These are phyloP conservation scores for Asbolus verrucosus DNA, from an alignment of 1,140 invertebrate species.

Conservation along the genomic window DNA sequence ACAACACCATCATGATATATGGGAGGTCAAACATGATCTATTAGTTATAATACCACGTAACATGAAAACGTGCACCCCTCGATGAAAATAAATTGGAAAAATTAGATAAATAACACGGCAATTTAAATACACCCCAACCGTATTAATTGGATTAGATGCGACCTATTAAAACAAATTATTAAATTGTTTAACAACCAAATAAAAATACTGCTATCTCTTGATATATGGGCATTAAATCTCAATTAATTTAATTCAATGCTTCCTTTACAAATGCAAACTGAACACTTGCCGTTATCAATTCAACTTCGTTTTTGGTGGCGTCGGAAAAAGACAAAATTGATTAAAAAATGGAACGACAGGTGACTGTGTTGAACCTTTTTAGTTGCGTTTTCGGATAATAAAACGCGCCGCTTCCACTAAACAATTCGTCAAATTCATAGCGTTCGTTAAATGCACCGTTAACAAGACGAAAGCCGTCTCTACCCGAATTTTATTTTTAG, in stretches of 20 bases:
- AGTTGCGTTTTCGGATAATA: constrained; percentile 34
- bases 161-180: constrained; percentile 28
- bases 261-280: constrained; percentile 30
- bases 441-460: constrained; percentile 37
- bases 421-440: constrained; percentile 35
- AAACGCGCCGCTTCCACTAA: constrained; percentile 30
- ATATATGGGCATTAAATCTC: constrained; percentile 40
- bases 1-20: constrained; percentile 34
- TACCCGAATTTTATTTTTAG: constrained; percentile 33
- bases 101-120: constrained; percentile 25
- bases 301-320: constrained; percentile 2
- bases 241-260: constrained; percentile 43
- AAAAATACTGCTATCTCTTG: constrained; percentile 26
- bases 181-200: constrained; percentile 27
- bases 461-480: constrained; percentile 30
- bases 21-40: constrained; percentile 34
- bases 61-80: constrained; percentile 31
- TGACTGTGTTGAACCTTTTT: constrained; percentile 17
- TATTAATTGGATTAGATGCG: constrained; percentile 23
- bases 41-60: constrained; percentile 36
- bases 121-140: constrained; percentile 29
- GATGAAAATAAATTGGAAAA: constrained; percentile 37
- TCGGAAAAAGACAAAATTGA: constrained; percentile 17
- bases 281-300: too few relatives aligned
- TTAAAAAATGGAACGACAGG: constrained; percentile 30